Evolutionary conservation across 2,888 invertebrate species (phyloP).

Genomic region (Macrosiphum euphorbiae): DNA sequence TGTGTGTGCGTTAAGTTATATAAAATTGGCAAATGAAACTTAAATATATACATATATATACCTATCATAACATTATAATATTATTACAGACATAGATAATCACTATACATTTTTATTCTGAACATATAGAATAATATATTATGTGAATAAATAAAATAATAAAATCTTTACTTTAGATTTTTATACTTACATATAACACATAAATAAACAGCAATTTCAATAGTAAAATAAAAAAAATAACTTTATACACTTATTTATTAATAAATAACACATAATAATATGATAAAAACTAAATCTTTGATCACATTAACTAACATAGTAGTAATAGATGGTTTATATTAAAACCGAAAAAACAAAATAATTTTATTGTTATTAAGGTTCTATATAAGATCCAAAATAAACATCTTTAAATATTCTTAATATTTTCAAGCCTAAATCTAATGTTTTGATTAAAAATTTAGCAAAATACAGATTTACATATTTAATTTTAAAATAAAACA

Average conservation of each 20-base stretch:
- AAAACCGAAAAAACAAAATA: background rate
- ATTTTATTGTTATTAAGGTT: background rate
- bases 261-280: slow-evolving; percentile 1
- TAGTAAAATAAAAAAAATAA: background rate
- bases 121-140: background rate
- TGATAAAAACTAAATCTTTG: background rate
- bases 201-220: background rate
- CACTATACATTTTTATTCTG: background rate
- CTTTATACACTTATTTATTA: background rate
- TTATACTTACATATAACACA: background rate
- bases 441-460: background rate
- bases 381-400: background rate
- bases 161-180: background rate
- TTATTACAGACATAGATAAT: background rate
- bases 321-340: background rate
- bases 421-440: background rate
- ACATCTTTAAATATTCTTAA: background rate
- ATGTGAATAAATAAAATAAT: background rate
- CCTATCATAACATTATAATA: background rate
- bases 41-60: background rate
- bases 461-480: background rate
- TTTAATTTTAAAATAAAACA: background rate
- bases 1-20: background rate
- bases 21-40: background rate
- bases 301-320: background rate